Percentiles rank a stretch among this genome's conserved stretches.
Evolutionary conservation across 2,888 invertebrate species (phyloP).

Genomic region (Epicampocera succincta): DNA sequence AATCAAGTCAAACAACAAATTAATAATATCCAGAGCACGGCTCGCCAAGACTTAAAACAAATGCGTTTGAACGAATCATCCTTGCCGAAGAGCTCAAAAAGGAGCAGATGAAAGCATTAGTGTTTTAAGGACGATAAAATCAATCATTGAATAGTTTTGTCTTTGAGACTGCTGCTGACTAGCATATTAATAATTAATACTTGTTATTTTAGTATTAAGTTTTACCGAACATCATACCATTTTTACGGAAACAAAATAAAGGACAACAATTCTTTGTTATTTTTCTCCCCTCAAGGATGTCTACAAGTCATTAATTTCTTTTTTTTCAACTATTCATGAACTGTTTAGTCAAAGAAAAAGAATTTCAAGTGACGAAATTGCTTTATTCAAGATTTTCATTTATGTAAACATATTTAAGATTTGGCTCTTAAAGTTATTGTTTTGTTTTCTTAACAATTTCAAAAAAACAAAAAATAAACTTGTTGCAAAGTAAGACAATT

Average conservation of each 20-base stretch:
- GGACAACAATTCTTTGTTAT: background rate
- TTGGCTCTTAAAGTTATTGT: too few species aligned
- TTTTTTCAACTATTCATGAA: too few species aligned
- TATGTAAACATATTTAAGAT: too few species aligned
- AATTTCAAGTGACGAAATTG: too few species aligned
- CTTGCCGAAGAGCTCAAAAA: slow-evolving; percentile 62
- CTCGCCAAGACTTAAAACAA: slow-evolving; percentile 77
- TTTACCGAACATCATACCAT: slow-evolving; percentile 36
- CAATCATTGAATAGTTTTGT: background rate
- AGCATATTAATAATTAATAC: slow-evolving; percentile 41
- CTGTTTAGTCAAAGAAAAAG: too few species aligned
- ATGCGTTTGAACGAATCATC: slow-evolving; percentile 72
- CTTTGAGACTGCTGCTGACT: slow-evolving; percentile 41
- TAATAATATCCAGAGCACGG: slow-evolving; percentile 76
- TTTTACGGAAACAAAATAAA: background rate
- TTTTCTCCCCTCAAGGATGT: too few species aligned
- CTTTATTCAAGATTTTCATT: too few species aligned
- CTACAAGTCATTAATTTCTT: too few species aligned
- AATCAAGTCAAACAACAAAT: slow-evolving; percentile 76
- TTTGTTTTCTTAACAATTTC: too few species aligned
- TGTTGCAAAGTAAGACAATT: too few species aligned
- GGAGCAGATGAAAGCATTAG: slow-evolving; percentile 73
- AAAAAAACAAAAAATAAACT: too few species aligned
- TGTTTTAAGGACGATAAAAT: background rate
- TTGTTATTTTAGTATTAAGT: slow-evolving; percentile 56